Conservation (phyloP, 2,113 vertebrate genomes). For the Hyaena hyaena region DNA sequence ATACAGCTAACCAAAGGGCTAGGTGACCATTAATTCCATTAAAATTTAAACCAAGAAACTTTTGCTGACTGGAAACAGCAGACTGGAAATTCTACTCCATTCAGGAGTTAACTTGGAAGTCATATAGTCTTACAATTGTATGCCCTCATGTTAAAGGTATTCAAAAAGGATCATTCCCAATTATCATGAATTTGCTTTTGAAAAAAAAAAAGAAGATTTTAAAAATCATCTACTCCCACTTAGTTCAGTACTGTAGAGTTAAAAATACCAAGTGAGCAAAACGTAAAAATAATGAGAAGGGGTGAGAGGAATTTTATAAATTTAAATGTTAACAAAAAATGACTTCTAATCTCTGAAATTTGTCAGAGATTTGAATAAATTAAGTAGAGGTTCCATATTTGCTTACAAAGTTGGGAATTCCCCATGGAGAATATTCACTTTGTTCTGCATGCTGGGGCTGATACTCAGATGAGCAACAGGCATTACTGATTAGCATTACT, state of each 20-base stretch:
- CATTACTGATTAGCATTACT: background rate
- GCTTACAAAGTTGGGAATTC: background rate
- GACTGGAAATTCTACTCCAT: background rate
- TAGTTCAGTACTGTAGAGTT: background rate
- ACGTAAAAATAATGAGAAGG: constrained; percentile 8
- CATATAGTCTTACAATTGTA: background rate
- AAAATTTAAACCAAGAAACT: background rate
- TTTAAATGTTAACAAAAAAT: constrained; percentile 23
- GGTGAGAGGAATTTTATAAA: background rate
- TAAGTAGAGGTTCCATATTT: background rate
- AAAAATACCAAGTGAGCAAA: background rate
- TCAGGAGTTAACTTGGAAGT: background rate
- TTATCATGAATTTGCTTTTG: background rate
- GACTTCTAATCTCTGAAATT: background rate
- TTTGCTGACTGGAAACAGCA: background rate
- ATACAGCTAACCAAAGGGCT: background rate
- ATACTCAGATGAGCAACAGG: background rate
- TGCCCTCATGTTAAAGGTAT: background rate
- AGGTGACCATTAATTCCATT: background rate
- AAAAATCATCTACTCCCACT: background rate
- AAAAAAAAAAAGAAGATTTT: background rate
- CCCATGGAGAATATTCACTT: background rate
- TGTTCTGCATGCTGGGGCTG: no score
- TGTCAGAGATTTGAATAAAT: background rate
- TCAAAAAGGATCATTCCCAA: background rate